phyloP scores from a whole-genome alignment of 2,113 vertebrate genomes.

The Macrotus californicus region DNA sequence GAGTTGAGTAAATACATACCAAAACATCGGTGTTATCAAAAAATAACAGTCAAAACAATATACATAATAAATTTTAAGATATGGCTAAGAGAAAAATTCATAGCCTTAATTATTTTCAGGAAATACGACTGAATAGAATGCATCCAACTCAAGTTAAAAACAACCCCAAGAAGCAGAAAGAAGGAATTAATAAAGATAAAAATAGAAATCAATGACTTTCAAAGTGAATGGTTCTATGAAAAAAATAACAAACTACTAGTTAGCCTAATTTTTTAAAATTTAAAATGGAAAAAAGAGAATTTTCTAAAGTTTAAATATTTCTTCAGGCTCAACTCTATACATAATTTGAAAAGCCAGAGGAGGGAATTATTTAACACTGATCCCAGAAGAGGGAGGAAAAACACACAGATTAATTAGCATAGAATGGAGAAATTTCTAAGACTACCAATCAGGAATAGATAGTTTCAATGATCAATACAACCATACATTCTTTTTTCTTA shows the following conservation, averaged over 20 bases:
- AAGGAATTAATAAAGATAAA: background rate
- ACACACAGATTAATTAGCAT: background rate
- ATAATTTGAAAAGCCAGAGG: background rate
- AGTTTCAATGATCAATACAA: background rate
- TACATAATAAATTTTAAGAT: background rate
- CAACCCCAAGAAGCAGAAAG: background rate
- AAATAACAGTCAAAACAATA: background rate
- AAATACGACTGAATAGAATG: background rate
- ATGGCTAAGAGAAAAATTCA: constrained; percentile 8
- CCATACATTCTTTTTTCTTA: background rate
- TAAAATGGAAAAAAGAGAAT: background rate
- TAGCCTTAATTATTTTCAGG: background rate
- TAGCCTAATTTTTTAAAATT: background rate
- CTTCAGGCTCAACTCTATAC: background rate
- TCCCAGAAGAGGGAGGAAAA: background rate
- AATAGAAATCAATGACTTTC: background rate
- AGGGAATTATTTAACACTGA: background rate
- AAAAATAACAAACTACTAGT: background rate
- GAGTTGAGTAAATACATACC: background rate
- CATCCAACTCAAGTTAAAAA: background rate
- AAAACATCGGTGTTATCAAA: background rate
- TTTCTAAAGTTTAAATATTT: constrained; percentile 12
- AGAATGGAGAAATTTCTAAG: background rate
- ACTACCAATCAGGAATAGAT: background rate
- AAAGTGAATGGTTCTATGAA: background rate